Evolutionary conservation across 2,888 invertebrate genomes (phyloP), one percentile per base, ranked within the genome.

Genomic region (Epistrophe grossulariae): DNA sequence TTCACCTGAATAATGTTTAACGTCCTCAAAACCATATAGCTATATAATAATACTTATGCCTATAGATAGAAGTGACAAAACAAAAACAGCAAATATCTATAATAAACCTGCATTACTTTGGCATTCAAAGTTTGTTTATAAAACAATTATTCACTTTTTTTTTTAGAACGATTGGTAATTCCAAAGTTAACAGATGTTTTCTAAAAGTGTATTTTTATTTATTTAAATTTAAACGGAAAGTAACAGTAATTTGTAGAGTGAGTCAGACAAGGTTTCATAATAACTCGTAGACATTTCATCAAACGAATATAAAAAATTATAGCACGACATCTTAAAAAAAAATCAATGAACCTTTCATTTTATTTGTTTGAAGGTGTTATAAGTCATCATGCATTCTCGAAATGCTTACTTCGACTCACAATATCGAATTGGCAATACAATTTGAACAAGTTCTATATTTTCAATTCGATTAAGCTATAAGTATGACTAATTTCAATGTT

Each of bases 111-210:
- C 59, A 60, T 28, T 60, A 19, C 19, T 13, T 24, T 24, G 40
- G 24, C 40, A 55, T 55, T 55, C 28, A 55, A 15, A 6, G 15
- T 60, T 38, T 40, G 15, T 62, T 62, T 43, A 15, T 28, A 28
- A 15, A 55, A 55, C 28, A 60, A 19, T 19, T 19, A 35, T 60
- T 60, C 5, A 38, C 7, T 9, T 35, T 35, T 35, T 38, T 35
- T n/a, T n/a, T n/a, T n/a, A n/a, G n/a, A n/a, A n/a, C n/a, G n/a
- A 8, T 19, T 19, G 50, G 50, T 9, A 50, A 68, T 50, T 50
- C 50, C 68, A 40, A 15, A 24, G 9, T 24, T 40, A 62, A 7
- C 62, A 62, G 24, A 62, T 62, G 24, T 62, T 62, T 40, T 62
- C 9, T 13, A 7, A 19, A 1, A 35, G 19, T 15, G 24, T 43